phyloP scores from a whole-genome alignment of 2,113 vertebrate genomes.

The Toxostoma redivivum region DNA sequence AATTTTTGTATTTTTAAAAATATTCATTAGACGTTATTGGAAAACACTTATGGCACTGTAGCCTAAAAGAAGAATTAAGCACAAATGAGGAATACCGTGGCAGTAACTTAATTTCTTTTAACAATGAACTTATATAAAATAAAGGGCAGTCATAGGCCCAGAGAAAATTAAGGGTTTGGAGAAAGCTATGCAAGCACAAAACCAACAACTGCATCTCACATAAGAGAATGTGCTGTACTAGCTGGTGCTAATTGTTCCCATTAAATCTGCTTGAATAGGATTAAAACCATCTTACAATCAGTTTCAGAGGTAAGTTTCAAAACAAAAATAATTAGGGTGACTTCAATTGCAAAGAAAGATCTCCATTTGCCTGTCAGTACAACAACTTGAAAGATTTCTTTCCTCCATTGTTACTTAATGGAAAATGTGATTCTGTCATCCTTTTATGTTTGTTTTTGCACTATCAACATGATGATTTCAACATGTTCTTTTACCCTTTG shows the following conservation, averaged over 20 bases:
- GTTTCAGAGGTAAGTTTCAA: slow-evolving; percentile 3
- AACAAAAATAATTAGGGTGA: background rate
- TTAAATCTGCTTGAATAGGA: slow-evolving; percentile 46
- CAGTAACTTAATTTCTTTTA: background rate
- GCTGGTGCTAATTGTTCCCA: slow-evolving; percentile 33
- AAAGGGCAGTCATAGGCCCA: background rate
- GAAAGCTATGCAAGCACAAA: background rate
- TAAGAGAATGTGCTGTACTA: background rate
- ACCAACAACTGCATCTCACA: background rate
- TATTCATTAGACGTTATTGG: background rate
- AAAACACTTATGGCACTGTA: background rate
- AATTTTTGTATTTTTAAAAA: background rate
- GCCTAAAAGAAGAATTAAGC: background rate
- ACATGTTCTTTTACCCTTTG: background rate
- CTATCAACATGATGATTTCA: background rate
- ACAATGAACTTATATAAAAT: background rate
- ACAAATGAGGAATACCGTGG: background rate
- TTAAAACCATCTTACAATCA: slow-evolving; percentile 14
- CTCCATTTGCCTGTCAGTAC: background rate
- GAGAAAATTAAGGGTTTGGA: background rate
- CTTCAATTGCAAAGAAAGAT: background rate
- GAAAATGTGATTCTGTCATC: background rate
- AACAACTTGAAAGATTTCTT: background rate
- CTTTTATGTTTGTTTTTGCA: background rate
- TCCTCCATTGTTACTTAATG: background rate